Evolutionary conservation across 2,113 vertebrate genomes (phyloP).

Genomic region (Marmota monax): DNA sequence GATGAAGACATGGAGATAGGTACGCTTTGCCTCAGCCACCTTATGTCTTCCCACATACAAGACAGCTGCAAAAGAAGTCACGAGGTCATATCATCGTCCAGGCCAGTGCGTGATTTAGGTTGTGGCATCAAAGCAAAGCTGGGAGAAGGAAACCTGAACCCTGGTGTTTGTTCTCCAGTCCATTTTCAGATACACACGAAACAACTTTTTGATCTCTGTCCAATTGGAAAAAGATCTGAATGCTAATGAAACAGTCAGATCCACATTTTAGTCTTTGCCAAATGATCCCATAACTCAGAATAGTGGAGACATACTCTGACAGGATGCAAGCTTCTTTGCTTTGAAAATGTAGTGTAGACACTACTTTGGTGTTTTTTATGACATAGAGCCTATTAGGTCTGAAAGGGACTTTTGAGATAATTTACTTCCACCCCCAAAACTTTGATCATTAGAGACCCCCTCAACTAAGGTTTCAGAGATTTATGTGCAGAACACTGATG

Average conservation of each 20-base stretch:
- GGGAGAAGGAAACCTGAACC: slow-evolving; percentile 80
- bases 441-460: slow-evolving; percentile 60
- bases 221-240: slow-evolving; percentile 84
- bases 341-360: slow-evolving; percentile 74
- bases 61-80: slow-evolving; percentile 93
- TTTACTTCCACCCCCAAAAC: slow-evolving; percentile 63
- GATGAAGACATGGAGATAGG: slow-evolving; percentile 95
- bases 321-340: slow-evolving; percentile 74
- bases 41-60: slow-evolving; percentile 99
- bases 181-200: slow-evolving; percentile 80
- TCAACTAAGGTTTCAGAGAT: slow-evolving; percentile 66
- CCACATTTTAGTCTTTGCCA: slow-evolving; percentile 79
- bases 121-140: slow-evolving; percentile 78
- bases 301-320: slow-evolving; percentile 75
- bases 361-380: slow-evolving; percentile 56
- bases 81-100: slow-evolving; percentile 62
- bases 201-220: slow-evolving; percentile 83
- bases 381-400: slow-evolving; percentile 20
- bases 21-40: slow-evolving; percentile 96
- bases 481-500: slow-evolving; percentile 41
- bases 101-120: slow-evolving; percentile 75
- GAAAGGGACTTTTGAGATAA: slow-evolving; percentile 62
- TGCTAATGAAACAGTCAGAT: slow-evolving; percentile 82
- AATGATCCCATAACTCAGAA: slow-evolving; percentile 80
- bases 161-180: slow-evolving; percentile 77